A percentile compares a stretch with the other conserved stretches of the same genome.
phyloP scores from a whole-genome alignment of 1,140 invertebrate genomes.

The Ceratina japonica region DNA sequence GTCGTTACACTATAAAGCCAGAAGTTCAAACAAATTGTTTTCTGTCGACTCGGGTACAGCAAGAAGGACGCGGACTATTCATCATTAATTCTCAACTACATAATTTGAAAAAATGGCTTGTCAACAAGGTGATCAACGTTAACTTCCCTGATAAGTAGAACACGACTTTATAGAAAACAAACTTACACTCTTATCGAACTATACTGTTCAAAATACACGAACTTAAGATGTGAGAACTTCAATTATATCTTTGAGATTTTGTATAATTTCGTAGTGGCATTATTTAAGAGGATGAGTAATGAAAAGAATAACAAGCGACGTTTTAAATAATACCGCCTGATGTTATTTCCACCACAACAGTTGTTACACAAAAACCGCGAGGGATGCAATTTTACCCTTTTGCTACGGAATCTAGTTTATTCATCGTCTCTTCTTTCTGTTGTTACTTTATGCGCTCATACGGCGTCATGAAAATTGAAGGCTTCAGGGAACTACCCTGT shows the following conservation, averaged over 20 bases:
- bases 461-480: conserved; percentile 27
- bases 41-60: too few relatives aligned
- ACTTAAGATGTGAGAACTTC: too few relatives aligned
- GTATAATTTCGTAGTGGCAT: too few relatives aligned
- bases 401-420: background rate
- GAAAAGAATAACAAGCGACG: background rate
- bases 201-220: too few relatives aligned
- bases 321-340: background rate
- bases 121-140: too few relatives aligned
- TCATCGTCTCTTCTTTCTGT: background rate
- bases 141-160: too few relatives aligned
- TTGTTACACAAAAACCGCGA: background rate
- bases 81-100: too few relatives aligned
- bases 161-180: too few relatives aligned
- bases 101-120: too few relatives aligned
- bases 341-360: background rate
- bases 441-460: background rate
- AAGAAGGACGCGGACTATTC: background rate
- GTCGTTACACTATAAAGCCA: background rate
- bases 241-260: too few relatives aligned
- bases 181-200: too few relatives aligned
- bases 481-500: background rate
- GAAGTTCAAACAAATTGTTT: background rate
- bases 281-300: too few relatives aligned
- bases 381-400: background rate